phyloP scores from a whole-genome alignment of 92 coral and sea anemone species.

The Zoanthus sansibaricus region DNA sequence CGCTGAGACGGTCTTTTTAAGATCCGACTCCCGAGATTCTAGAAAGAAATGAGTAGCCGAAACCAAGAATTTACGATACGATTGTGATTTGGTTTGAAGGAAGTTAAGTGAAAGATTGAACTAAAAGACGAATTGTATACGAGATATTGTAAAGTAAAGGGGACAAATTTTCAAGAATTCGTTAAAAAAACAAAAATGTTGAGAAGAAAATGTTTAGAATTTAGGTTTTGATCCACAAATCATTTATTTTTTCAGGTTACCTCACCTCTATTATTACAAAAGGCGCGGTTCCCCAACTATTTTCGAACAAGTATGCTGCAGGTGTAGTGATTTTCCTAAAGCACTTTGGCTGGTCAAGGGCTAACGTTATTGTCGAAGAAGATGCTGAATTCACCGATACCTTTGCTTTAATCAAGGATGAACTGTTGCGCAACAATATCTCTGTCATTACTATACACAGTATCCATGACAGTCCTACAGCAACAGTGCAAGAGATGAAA shows the following conservation, averaged over 20 bases:
- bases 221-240: too few species aligned
- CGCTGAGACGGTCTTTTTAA: too few species aligned
- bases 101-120: too few species aligned
- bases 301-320: background rate
- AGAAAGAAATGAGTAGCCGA: too few species aligned
- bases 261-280: background rate
- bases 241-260: background rate
- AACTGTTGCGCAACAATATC: background rate
- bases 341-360: conserved; percentile 17
- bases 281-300: conserved; percentile 5
- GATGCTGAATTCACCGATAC: background rate
- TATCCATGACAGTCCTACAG: background rate
- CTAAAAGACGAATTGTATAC: too few species aligned
- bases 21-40: too few species aligned
- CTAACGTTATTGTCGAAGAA: background rate
- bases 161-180: too few species aligned
- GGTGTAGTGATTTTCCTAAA: background rate
- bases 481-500: background rate
- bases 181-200: too few species aligned
- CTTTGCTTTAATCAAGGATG: background rate
- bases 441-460: background rate
- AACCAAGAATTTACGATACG: too few species aligned
- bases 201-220: too few species aligned
- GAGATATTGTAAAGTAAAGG: too few species aligned
- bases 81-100: too few species aligned